Evolutionary conservation across 2,113 vertebrate genomes (phyloP), one percentile per base, ranked within the genome.

Genomic region (Oryzias woworae): DNA sequence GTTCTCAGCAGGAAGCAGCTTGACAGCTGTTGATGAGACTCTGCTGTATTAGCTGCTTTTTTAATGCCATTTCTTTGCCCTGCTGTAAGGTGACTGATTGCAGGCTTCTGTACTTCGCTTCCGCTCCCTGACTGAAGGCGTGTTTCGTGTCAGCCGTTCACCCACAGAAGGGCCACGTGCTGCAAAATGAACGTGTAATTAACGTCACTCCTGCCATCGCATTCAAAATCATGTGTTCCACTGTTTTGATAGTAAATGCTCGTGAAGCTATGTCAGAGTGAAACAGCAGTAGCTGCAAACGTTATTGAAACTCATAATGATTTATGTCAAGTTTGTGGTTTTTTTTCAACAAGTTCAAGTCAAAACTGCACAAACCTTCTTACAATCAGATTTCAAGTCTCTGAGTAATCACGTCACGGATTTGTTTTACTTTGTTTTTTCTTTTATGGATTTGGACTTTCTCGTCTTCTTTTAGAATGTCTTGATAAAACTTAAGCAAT

Each of bases 151-250:
- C 49, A 0, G 57, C 64, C 80, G 51, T 62, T 66, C 55, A 67
- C 24, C 63, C 63, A 2, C 53, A 69, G 64, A 58, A 26, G 18
- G 69, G 56, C 43, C 51, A 5, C 71, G 80, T 76, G 80, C 78
- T 83, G 74, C 76, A 83, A 81, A 75, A 75, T 74, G 74, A 66
- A 76, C 51, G 0, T 80, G 71, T 80, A 83, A 82, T 81, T 74
- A 82, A 55, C 73, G 81, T 67, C 65, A 73, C 78, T 43, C 62
- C 66, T 47, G 66, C 60, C 71, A 61, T 58, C 3, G 22, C 70
- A 73, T 76, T 85, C 69, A 81, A 71, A 73, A 58, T 69, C 64
- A 66, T 10, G 36, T 75, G 60, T 73, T 59, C 71, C 24, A 45
- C 64, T 75, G 74, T 82, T 82, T 74, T 71, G 56, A 71, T 58